Base-by-base conservation (phyloP, 2,797 vertebrate genomes). In the Rhabdophis nuchalis region DNA sequence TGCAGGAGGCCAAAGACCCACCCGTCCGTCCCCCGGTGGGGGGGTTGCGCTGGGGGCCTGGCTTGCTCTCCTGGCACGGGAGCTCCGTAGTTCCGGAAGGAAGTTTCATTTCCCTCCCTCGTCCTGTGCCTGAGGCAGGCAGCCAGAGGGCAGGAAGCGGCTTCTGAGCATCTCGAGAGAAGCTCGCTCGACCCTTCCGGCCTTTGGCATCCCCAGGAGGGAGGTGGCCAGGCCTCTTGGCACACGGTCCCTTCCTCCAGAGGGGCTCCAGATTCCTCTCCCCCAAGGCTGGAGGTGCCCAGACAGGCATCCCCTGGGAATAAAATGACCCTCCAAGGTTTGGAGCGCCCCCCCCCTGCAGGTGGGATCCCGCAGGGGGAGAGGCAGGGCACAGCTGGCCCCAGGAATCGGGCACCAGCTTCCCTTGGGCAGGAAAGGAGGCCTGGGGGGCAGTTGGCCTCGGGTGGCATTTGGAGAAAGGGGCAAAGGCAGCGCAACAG, bases 401-500 rank as follows among this genome's bases (percentile, higher is more conserved):
- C 58, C 58, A 60, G 58, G 23, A 60, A 60, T 58, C 18, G 53
- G 53, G 53, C 64, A 1, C 64, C 6, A 2, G 72, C 72, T 77
- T 77, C 9, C 18, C 20, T 23, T 11, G 20, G 9, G 72, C 9
- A 20, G 0, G 3, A 23, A 91, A 82, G 27, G 23, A 88, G 91
- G 0, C 0, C 54, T 20, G 90, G 86, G 2, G 94, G 92, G 72
- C 0, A 2, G 11, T 54, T 0, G 0, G 41, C 91, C 93, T 95
- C 91, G 92, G 94, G 93, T 82, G 72, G 90, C 92, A 92, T 91
- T 50, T 86, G 92, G 88, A 94, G 95, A 93, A 94, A 90, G 94
- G 60, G 91, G 96, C 94, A 93, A 96, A 94, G 90, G 93, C 72
- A 90, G 93, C 91, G 86, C 72, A 82, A 53, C 91, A 94, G 93